Conservation (phyloP, 2,888 invertebrate species). For the Cremastinae sp. region DNA sequence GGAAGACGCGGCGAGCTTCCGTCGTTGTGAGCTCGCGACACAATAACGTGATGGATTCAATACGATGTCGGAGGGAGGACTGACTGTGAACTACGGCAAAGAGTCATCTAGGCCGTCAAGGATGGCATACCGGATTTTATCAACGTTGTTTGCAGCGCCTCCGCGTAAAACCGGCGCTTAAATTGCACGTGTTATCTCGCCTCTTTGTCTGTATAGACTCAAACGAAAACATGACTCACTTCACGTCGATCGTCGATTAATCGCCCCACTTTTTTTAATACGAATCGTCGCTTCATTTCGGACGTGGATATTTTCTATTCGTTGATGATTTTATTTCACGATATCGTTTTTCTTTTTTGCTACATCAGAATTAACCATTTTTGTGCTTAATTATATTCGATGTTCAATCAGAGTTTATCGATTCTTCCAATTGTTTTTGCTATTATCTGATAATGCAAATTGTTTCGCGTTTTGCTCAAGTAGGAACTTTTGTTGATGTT, state of each 20-base stretch:
- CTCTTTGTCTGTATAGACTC: neutral
- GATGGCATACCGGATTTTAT: conserved; percentile 44
- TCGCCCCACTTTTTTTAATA: neutral
- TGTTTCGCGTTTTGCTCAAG: no score
- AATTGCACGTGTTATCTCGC: conserved; percentile 53
- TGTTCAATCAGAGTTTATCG: no score
- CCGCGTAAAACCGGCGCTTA: conserved; percentile 39
- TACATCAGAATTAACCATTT: no score
- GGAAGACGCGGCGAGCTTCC: conserved; percentile 8
- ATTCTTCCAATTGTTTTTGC: no score
- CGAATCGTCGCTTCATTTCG: no score
- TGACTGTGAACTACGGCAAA: conserved; percentile 40
- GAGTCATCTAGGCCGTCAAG: conserved; percentile 26
- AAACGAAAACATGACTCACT: conserved; percentile 1
- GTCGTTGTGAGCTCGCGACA: conserved; percentile 2
- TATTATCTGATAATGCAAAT: no score
- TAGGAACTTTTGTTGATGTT: no score
- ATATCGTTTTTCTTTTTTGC: no score
- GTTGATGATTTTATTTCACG: no score
- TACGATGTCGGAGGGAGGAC: conserved; percentile 56
- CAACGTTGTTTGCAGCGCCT: conserved; percentile 54
- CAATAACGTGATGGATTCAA: conserved; percentile 46
- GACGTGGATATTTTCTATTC: no score
- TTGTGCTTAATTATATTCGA: no score
- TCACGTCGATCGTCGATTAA: neutral